These are phyloP conservation scores for Buathra laborator DNA, from an alignment of 2,888 invertebrate species.

Conservation along the genomic window DNA sequence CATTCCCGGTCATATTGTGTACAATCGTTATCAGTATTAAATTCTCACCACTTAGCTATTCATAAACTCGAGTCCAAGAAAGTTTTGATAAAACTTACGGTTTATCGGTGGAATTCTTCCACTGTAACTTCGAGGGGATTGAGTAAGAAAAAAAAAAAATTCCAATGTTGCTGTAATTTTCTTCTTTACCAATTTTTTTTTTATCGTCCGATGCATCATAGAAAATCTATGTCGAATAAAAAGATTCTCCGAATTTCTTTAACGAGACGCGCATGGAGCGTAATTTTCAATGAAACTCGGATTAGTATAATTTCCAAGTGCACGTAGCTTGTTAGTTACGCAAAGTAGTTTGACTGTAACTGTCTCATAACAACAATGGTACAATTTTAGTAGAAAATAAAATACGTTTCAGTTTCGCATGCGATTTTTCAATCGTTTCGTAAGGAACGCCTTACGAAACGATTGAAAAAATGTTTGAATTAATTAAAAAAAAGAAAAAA, in stretches of 20 bases:
- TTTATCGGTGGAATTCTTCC: constrained; percentile 11
- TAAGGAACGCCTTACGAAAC: neutral
- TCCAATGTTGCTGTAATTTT: neutral
- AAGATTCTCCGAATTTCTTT: neutral
- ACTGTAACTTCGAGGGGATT: neutral
- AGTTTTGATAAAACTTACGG: neutral
- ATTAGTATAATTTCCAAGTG: neutral
- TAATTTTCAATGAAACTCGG: neutral
- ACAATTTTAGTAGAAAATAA: neutral
- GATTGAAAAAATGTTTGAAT: neutral
- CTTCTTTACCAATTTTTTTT: neutral
- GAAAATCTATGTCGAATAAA: neutral
- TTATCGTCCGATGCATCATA: constrained; percentile 1
- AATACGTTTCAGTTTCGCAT: neutral
- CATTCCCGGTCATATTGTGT: constrained; percentile 33
- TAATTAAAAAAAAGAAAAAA: neutral
- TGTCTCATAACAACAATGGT: neutral
- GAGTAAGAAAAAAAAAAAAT: neutral
- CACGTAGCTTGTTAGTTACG: constrained; percentile 5
- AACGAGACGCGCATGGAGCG: neutral
- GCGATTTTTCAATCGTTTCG: neutral
- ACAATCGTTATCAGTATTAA: constrained; percentile 35
- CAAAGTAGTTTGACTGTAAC: neutral
- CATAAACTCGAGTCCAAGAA: constrained; percentile 1
- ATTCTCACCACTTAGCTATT: constrained; percentile 6